Conservation (phyloP, 2,113 vertebrate genomes). For the Ptilonorhynchus violaceus region DNA sequence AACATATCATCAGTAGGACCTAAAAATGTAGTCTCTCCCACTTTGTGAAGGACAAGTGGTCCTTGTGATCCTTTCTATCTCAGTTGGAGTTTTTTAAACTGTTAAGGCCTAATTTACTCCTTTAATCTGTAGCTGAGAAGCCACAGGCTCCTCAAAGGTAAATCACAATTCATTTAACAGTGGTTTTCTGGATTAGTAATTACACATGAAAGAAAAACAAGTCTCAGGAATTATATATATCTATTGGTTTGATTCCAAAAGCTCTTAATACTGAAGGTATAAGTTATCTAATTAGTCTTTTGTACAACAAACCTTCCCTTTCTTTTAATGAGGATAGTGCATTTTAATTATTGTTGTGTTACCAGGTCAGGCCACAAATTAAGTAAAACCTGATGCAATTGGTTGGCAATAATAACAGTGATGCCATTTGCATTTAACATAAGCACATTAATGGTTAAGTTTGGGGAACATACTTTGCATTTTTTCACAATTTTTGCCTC, state of each 20-base stretch:
- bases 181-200: not conserved
- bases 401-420: not conserved
- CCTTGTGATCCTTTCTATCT: not conserved
- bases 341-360: not conserved
- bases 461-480: not conserved
- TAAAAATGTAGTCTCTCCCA: not conserved
- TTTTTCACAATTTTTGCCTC: not conserved
- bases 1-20: not conserved
- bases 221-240: not conserved
- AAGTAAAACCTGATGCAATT: not conserved
- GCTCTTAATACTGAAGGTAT: not conserved
- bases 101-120: not conserved
- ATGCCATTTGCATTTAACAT: not conserved
- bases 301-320: not conserved
- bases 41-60: not conserved
- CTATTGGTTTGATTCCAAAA: slow-evolving; percentile 15
- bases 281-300: not conserved
- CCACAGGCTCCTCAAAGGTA: not conserved
- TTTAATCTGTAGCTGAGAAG: not conserved
- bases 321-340: not conserved
- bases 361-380: not conserved
- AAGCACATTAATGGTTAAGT: not conserved
- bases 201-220: not conserved
- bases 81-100: not conserved
- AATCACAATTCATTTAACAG: not conserved